Percentiles rank a stretch among this genome's conserved stretches.
phyloP scores from a whole-genome alignment of 2,888 invertebrate genomes.

The Synergus umbraculus region DNA sequence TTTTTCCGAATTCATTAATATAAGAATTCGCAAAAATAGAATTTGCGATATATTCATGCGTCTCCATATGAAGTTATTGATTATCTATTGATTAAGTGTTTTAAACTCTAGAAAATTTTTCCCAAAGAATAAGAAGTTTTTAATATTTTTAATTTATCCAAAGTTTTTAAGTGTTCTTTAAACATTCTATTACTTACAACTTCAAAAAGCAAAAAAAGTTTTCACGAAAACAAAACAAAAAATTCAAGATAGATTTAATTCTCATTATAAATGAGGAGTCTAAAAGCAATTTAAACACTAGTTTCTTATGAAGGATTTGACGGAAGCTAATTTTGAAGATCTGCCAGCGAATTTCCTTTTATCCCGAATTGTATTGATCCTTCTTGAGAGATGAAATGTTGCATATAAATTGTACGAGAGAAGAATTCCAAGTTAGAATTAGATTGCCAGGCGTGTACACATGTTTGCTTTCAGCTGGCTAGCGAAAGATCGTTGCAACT shows the following conservation, averaged over 20 bases:
- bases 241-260: background rate
- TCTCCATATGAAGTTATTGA: too few relatives aligned
- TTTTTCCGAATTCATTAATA: too few relatives aligned
- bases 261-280: too few relatives aligned
- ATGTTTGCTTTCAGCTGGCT: slow-evolving; percentile 38
- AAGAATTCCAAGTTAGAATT: slow-evolving; percentile 34
- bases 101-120: too few relatives aligned
- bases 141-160: too few relatives aligned
- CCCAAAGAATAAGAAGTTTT: too few relatives aligned
- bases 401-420: background rate
- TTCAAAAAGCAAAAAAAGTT: background rate
- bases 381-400: background rate
- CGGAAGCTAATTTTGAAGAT: background rate
- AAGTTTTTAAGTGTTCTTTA: too few relatives aligned
- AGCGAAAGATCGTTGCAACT: slow-evolving; percentile 38
- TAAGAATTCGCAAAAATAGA: too few relatives aligned
- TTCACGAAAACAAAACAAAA: background rate
- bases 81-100: too few relatives aligned
- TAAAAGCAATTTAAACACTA: background rate
- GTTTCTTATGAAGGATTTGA: background rate
- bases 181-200: too few relatives aligned
- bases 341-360: background rate
- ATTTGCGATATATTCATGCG: too few relatives aligned
- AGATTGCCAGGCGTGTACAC: slow-evolving; percentile 28
- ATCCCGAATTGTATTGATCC: slow-evolving; percentile 1